A percentile compares a stretch with the other conserved stretches of the same genome.
These are phyloP conservation scores for Leptogaster cylindrica DNA, from an alignment of 2,888 invertebrate genomes.

Conservation along the genomic window DNA sequence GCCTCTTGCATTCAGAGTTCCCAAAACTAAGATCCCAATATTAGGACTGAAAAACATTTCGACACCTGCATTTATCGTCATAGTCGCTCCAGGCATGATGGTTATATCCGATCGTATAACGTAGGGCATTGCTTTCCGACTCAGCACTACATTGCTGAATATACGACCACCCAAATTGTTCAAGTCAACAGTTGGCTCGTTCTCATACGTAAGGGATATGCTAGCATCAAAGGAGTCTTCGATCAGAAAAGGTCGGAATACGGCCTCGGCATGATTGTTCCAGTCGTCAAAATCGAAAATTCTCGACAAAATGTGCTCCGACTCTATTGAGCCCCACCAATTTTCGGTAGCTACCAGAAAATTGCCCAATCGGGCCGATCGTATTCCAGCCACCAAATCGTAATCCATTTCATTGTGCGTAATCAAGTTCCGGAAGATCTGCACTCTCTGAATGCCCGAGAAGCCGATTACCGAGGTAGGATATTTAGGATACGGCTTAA, in stretches of 20 bases:
- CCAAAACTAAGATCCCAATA: conserved; percentile 93
- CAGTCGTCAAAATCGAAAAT: conserved; percentile 99
- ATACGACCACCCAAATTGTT: conserved; percentile 80
- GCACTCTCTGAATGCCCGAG: conserved; percentile 92
- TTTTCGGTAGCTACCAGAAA: conserved; percentile 88
- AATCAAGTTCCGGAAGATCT: conserved; percentile 87
- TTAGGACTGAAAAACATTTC: conserved; percentile 93
- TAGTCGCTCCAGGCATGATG: conserved; percentile 90
- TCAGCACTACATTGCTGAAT: conserved; percentile 70
- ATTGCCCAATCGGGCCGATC: conserved; percentile 86
- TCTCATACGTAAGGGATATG: conserved; percentile 71
- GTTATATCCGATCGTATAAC: conserved; percentile 88
- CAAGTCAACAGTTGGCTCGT: conserved; percentile 65
- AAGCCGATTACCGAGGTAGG: conserved; percentile 89
- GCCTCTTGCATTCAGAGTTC: conserved; percentile 85
- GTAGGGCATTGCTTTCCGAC: conserved; percentile 74
- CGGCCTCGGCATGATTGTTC: conserved; percentile 96
- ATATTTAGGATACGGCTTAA: conserved; percentile 58
- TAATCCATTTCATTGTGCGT: conserved; percentile 84
- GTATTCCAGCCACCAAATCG: conserved; percentile 89
- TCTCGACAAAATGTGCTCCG: conserved; percentile 75
- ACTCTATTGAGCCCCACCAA: conserved; percentile 91
- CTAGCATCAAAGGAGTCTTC: conserved; percentile 79
- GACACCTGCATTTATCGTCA: conserved; percentile 88
- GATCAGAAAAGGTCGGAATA: conserved; percentile 85